A percentile compares a stretch with the other conserved stretches of the same genome.
Evolutionary conservation across 2,888 invertebrate species (phyloP).

Genomic region (Plusia festucae): DNA sequence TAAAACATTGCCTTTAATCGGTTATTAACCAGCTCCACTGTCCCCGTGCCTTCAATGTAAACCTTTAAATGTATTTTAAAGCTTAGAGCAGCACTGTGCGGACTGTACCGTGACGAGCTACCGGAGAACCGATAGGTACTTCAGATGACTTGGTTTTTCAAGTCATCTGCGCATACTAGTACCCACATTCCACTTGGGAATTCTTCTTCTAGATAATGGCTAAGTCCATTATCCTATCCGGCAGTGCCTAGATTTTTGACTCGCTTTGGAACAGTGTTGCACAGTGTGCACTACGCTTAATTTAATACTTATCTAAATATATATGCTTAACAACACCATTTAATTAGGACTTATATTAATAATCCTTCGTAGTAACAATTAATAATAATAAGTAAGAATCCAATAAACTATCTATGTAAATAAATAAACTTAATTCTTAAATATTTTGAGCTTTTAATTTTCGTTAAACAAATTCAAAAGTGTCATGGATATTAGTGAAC

Average conservation of each 20-base stretch:
- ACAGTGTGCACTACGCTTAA: slow-evolving; percentile 53
- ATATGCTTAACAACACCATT: slow-evolving; percentile 40
- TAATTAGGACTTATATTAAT: slow-evolving; percentile 45
- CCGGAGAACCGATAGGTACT: background rate
- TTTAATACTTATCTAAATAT: slow-evolving; percentile 58
- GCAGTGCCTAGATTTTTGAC: background rate
- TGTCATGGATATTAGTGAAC: background rate
- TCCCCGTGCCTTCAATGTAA: slow-evolving; percentile 60
- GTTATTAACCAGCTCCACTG: slow-evolving; percentile 48
- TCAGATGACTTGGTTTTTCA: background rate
- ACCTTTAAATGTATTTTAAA: slow-evolving; percentile 60
- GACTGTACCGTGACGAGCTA: background rate
- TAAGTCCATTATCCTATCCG: background rate
- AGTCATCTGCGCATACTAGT: background rate
- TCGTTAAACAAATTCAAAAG: slow-evolving; percentile 16
- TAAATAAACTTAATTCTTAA: slow-evolving; percentile 24
- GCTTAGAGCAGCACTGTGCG: slow-evolving; percentile 50
- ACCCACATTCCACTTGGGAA: background rate
- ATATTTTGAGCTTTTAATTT: slow-evolving; percentile 50
- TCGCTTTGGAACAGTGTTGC: slow-evolving; percentile 13
- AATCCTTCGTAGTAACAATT: slow-evolving; percentile 55
- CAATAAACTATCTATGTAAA: slow-evolving; percentile 42
- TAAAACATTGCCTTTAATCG: slow-evolving; percentile 40
- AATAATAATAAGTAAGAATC: slow-evolving; percentile 51
- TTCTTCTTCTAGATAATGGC: background rate